These are phyloP conservation scores for Haemorhous mexicanus DNA, from an alignment of 2,113 vertebrate species.

Conservation along the genomic window DNA sequence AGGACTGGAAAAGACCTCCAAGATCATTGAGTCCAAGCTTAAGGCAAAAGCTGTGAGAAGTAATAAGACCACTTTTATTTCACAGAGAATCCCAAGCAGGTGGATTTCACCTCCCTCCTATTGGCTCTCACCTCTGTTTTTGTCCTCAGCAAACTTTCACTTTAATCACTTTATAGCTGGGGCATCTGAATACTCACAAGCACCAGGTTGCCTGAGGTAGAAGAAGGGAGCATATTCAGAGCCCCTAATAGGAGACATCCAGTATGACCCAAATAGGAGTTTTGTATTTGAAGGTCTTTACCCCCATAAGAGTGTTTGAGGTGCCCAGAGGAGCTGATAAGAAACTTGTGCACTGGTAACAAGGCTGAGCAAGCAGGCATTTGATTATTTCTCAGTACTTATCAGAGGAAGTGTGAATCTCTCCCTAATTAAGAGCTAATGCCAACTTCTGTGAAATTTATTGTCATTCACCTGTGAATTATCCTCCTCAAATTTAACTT, in stretches of 20 bases:
- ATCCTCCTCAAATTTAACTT: constrained; percentile 38
- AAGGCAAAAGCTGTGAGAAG: neutral
- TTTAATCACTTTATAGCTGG: neutral
- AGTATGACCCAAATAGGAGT: neutral
- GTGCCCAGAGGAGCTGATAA: neutral
- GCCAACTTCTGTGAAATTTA: constrained; percentile 40
- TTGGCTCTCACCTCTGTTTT: neutral
- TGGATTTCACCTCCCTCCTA: neutral
- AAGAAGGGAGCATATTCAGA: neutral
- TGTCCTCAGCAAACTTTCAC: neutral
- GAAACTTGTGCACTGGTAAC: neutral
- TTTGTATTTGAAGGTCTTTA: neutral
- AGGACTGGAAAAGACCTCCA: neutral
- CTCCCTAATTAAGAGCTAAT: constrained; percentile 38
- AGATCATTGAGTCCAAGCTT: neutral
- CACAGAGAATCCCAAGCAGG: neutral
- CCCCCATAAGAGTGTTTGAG: neutral
- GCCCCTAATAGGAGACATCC: neutral
- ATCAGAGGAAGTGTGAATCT: neutral
- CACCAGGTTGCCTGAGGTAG: neutral
- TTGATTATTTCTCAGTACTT: constrained; percentile 35
- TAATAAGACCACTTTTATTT: neutral
- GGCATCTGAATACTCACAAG: neutral
- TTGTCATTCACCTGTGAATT: constrained; percentile 57
- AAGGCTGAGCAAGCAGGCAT: neutral